Evolutionary conservation across 1,140 invertebrate genomes (phyloP).

Genomic region (Gryllus bimaculatus): DNA sequence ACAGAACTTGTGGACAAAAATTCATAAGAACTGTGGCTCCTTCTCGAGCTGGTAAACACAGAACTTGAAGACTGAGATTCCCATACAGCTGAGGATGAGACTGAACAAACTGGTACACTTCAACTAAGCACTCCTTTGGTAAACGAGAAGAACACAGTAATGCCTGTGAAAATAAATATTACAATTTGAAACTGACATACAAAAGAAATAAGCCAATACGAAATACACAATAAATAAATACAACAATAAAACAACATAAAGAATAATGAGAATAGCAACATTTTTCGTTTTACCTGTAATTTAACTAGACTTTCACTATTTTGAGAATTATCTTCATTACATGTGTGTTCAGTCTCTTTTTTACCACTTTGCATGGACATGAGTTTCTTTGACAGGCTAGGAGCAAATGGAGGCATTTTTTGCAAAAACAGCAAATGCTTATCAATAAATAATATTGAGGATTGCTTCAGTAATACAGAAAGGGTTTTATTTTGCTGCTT

Average conservation of each 20-base stretch:
- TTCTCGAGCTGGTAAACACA: slow-evolving; percentile 31
- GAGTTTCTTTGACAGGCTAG: slow-evolving; percentile 12
- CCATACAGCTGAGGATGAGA: slow-evolving; percentile 33
- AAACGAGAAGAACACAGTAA: slow-evolving; percentile 35
- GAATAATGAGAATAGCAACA: neutral
- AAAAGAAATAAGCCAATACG: neutral
- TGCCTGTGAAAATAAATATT: slow-evolving; percentile 30
- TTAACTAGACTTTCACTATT: slow-evolving; percentile 24
- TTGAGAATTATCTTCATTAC: neutral
- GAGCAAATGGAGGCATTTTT: slow-evolving; percentile 23
- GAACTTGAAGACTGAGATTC: slow-evolving; percentile 32
- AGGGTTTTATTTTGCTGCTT: neutral
- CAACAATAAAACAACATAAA: neutral
- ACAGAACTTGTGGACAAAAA: slow-evolving; percentile 43
- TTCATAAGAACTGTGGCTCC: slow-evolving; percentile 36
- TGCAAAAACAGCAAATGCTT: slow-evolving; percentile 23
- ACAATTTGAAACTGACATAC: neutral
- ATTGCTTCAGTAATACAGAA: neutral
- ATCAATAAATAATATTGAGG: slow-evolving; percentile 19
- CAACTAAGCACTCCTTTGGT: slow-evolving; percentile 35
- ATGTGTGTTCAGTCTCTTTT: neutral
- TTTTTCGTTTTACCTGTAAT: slow-evolving; percentile 23
- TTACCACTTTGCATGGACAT: slow-evolving; percentile 9
- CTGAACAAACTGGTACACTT: slow-evolving; percentile 35
- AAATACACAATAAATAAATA: neutral